Base-by-base conservation (phyloP, 2,113 vertebrate genomes). In the Pristiophorus japonicus region DNA sequence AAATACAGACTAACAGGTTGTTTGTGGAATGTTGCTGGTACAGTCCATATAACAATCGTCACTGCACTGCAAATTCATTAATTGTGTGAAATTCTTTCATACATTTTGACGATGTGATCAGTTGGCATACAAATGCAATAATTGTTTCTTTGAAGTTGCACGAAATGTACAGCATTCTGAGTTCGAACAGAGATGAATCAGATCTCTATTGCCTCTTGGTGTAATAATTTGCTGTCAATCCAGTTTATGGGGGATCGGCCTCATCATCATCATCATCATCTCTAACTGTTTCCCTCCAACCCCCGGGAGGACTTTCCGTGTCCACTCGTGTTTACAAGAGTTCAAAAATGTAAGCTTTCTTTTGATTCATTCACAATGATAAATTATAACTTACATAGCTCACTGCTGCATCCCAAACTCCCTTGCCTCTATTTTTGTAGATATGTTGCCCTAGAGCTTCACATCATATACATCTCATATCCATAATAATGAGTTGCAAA, bases 401-500 rank as follows among this genome's bases (percentile, higher is more conserved):
- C 59, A 10, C 59, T 22, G 34, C 59, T 38, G 22, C 34, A 22
- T 92, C 88, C n/a, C n/a, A 65, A 63, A 3, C 14, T 92, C 59
- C 18, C n/a, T 22, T 63, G 59, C 88, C 88, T 63, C n/a, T 92
- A 92, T 38, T 92, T 91, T 91, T 63, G 59, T 65, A 92, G 59
- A 63, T 38, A 63, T 63, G 63, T 34, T 65, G 34, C 88, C 88
- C 88, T 38, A 34, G n/a, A 92, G 88, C 88, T 38, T 63, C 88
- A 63, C 88, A 91, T 91, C 34, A 62, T 62, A 91, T 34, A 65
- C 6, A 38, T 55, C 18, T 92, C 88, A 92, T 92, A 92, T 65
- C 59, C 88, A 63, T 92, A 92, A 92, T 92, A 65, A 92, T 63
- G 59, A 92, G 16, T 38, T 92, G 88, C 59, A 92, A 14, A 81